A percentile compares a stretch with the other conserved stretches of the same genome.
phyloP scores from a whole-genome alignment of 2,888 invertebrate species.

The Callinectes sapidus region DNA sequence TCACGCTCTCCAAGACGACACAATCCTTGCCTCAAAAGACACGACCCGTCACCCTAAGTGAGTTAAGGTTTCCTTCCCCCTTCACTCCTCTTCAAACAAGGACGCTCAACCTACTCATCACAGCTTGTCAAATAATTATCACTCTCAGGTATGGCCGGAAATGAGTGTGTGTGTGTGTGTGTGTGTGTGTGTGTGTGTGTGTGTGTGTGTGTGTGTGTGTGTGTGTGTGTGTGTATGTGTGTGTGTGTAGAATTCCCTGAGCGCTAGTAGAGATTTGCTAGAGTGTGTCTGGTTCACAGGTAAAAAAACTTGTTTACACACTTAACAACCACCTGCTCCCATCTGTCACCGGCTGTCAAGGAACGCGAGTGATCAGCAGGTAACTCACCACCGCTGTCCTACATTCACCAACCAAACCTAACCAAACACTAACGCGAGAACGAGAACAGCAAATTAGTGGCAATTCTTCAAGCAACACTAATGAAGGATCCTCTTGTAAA shows the following conservation, averaged over 20 bases:
- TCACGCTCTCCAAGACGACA: not conserved
- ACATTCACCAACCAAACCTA: not conserved
- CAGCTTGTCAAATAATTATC: not conserved
- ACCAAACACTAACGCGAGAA: not conserved
- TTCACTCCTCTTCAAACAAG: not conserved
- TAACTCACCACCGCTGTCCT: not conserved
- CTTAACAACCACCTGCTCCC: not conserved
- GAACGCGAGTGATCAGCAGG: not conserved
- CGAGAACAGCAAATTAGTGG: not conserved
- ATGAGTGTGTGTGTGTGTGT: constrained; percentile 17
- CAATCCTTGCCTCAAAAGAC: not conserved
- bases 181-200: constrained; percentile 49
- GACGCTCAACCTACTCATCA: constrained; percentile 24
- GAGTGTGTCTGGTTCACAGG: not conserved
- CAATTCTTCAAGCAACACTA: not conserved
- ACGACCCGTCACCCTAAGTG: not conserved
- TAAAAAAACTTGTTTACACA: not conserved
- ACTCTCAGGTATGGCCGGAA: constrained; percentile 1
- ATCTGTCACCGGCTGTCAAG: not conserved
- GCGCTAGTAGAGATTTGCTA: too few species aligned
- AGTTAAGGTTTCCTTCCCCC: not conserved
- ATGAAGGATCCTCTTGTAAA: not conserved
- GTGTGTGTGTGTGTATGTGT: constrained; percentile 49
- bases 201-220: constrained; percentile 44
- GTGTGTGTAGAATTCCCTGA: not conserved